These are phyloP conservation scores for Silvanus unidentatus DNA, from an alignment of 2,888 invertebrate species.

Conservation along the genomic window DNA sequence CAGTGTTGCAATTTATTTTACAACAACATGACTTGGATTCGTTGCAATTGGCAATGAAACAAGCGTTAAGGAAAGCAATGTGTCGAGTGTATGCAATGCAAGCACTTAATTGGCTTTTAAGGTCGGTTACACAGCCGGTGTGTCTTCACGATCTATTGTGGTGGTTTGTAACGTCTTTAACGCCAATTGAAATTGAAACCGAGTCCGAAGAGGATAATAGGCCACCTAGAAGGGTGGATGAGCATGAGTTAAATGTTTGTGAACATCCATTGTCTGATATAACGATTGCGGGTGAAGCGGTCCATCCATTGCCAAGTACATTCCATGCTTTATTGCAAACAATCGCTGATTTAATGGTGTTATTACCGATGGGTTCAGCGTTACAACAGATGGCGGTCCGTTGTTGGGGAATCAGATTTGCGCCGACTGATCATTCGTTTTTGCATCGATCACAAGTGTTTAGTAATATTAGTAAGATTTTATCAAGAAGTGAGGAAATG, in stretches of 20 bases:
- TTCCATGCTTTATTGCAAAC: constrained; percentile 86
- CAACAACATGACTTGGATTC: constrained; percentile 80
- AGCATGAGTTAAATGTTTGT: constrained; percentile 54
- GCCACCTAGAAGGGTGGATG: constrained; percentile 41
- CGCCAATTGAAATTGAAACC: constrained; percentile 50
- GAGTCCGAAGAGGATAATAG: constrained; percentile 54
- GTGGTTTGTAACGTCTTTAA: constrained; percentile 90
- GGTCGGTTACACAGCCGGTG: constrained; percentile 84
- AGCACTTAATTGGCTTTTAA: constrained; percentile 91
- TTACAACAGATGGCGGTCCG: constrained; percentile 87
- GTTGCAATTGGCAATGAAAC: constrained; percentile 80
- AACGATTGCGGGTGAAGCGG: constrained; percentile 65
- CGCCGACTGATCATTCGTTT: constrained; percentile 84
- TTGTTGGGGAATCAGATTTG: constrained; percentile 89
- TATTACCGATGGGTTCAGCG: constrained; percentile 80
- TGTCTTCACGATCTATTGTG: constrained; percentile 93
- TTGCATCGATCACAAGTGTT: constrained; percentile 77
- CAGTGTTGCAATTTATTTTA: constrained; percentile 82
- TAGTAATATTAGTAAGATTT: constrained; percentile 91
- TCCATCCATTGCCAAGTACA: constrained; percentile 54
- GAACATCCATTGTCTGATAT: constrained; percentile 79
- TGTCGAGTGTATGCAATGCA: constrained; percentile 85
- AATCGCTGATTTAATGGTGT: constrained; percentile 85
- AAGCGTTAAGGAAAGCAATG: constrained; percentile 73
- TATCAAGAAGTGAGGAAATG: constrained; percentile 86